A percentile compares a stretch with the other conserved stretches of the same genome.
Conservation (phyloP, 1,140 invertebrate species). For the Calycopis cecrops region DNA sequence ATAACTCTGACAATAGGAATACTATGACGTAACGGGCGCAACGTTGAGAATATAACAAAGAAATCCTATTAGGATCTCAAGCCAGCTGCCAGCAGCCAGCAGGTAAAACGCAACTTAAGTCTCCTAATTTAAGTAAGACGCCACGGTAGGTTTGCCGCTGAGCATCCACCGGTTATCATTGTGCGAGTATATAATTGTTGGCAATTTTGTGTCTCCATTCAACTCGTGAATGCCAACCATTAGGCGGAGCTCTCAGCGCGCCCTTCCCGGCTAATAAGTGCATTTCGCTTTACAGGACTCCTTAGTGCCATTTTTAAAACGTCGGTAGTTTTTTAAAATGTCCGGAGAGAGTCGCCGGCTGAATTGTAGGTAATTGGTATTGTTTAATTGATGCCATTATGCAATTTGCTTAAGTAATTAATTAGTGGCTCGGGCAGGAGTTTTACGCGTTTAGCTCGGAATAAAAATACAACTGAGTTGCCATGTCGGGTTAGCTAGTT, state of each 20-base stretch:
- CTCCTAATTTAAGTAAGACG: conserved; percentile 28
- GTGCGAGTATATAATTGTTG: conserved; percentile 71
- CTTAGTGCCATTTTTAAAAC: conserved; percentile 64
- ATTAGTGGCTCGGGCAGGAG: conserved; percentile 26
- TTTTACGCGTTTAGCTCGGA: no score
- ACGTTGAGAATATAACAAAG: background rate
- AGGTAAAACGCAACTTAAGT: conserved; percentile 25
- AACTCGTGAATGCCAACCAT: conserved; percentile 66
- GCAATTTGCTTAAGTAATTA: conserved; percentile 58
- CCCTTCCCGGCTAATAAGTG: conserved; percentile 68
- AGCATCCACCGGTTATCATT: conserved; percentile 69
- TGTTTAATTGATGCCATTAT: conserved; percentile 59
- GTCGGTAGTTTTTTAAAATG: conserved; percentile 55
- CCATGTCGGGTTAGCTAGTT: no score
- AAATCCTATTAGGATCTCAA: conserved; percentile 12
- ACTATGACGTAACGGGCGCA: no score
- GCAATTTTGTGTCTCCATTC: conserved; percentile 69
- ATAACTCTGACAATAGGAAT: no score
- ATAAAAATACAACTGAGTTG: no score
- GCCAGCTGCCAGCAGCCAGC: no score
- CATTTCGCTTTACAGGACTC: conserved; percentile 68
- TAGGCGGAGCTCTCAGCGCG: conserved; percentile 59
- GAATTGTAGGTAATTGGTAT: conserved; percentile 41
- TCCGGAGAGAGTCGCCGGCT: conserved; percentile 36
- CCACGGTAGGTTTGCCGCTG: conserved; percentile 44